phyloP scores from a whole-genome alignment of 2,888 invertebrate genomes.

The Hipparchia sbordonii region DNA sequence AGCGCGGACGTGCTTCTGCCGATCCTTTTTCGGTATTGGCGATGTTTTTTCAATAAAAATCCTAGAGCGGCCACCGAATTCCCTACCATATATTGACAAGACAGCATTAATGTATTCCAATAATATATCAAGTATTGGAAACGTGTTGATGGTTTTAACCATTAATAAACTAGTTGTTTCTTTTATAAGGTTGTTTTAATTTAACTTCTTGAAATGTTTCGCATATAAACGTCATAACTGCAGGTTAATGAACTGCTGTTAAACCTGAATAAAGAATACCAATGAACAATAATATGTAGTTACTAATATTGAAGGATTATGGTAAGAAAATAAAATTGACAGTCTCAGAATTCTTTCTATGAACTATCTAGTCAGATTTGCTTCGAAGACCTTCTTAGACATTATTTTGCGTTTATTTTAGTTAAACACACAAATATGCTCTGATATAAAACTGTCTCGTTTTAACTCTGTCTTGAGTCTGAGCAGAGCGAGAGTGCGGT shows the following conservation, averaged over 20 bases:
- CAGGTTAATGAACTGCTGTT: slow-evolving; percentile 15
- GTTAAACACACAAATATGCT: too few relatives aligned
- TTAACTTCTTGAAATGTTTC: slow-evolving; percentile 40
- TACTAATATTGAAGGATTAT: not conserved
- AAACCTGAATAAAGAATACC: not conserved
- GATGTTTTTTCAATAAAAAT: slow-evolving; percentile 67
- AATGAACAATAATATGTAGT: not conserved
- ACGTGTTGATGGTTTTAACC: slow-evolving; percentile 58
- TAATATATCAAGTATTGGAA: slow-evolving; percentile 50
- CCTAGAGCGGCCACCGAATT: slow-evolving; percentile 69
- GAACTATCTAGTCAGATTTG: too few relatives aligned
- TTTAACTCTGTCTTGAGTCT: too few relatives aligned
- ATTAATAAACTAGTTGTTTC: slow-evolving; percentile 62
- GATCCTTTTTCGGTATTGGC: slow-evolving; percentile 74
- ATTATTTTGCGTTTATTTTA: not conserved
- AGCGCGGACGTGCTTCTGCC: slow-evolving; percentile 62
- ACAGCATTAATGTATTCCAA: slow-evolving; percentile 63
- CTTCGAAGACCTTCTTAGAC: not conserved
- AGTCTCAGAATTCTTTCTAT: not conserved
- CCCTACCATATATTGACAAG: slow-evolving; percentile 72
- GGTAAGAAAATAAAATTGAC: not conserved
- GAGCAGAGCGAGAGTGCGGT: too few relatives aligned
- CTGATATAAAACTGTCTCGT: too few relatives aligned
- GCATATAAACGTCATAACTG: slow-evolving; percentile 28
- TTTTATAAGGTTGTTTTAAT: slow-evolving; percentile 49